Evolutionary conservation across 2,113 vertebrate species (phyloP).

Genomic region (Oryzias woworae): DNA sequence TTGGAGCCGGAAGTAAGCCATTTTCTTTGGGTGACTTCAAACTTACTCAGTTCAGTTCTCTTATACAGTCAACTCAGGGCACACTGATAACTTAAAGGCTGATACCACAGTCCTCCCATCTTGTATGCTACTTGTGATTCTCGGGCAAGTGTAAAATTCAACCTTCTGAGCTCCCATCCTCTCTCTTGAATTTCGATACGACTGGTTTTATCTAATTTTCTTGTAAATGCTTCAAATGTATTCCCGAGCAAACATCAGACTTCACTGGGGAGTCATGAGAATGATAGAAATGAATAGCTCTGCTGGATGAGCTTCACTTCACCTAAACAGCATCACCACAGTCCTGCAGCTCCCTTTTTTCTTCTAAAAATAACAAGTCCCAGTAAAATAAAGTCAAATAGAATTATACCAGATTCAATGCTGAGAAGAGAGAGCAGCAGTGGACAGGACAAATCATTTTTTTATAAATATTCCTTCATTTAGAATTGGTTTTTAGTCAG

Average conservation of each 20-base stretch:
- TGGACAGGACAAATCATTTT: constrained; percentile 14
- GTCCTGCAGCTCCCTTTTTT: constrained; percentile 12
- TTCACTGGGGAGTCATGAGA: constrained; percentile 57
- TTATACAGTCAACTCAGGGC: constrained; percentile 31
- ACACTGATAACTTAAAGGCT: constrained; percentile 69
- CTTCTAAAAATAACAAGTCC: constrained; percentile 29
- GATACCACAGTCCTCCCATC: constrained; percentile 47
- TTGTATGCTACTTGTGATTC: constrained; percentile 52
- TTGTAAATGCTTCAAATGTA: constrained; percentile 76
- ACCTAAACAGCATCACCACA: constrained; percentile 25
- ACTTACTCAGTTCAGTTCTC: too few species aligned
- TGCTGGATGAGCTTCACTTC: constrained; percentile 58
- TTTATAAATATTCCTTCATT: constrained; percentile 23
- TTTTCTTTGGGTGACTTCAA: too few species aligned
- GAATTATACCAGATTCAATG: constrained; percentile 20
- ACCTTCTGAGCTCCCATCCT: constrained; percentile 51
- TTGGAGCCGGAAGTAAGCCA: too few species aligned
- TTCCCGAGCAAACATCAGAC: constrained; percentile 68
- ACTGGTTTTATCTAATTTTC: constrained; percentile 78
- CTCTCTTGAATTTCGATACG: constrained; percentile 66
- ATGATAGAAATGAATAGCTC: constrained; percentile 66
- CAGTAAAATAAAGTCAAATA: constrained; percentile 35
- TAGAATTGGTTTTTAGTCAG: constrained; percentile 8
- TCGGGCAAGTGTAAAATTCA: constrained; percentile 54
- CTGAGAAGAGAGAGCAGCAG: background rate